Evolutionary conservation across 2,113 vertebrate genomes (phyloP).

Genomic region (Petrocephalus zakoni): DNA sequence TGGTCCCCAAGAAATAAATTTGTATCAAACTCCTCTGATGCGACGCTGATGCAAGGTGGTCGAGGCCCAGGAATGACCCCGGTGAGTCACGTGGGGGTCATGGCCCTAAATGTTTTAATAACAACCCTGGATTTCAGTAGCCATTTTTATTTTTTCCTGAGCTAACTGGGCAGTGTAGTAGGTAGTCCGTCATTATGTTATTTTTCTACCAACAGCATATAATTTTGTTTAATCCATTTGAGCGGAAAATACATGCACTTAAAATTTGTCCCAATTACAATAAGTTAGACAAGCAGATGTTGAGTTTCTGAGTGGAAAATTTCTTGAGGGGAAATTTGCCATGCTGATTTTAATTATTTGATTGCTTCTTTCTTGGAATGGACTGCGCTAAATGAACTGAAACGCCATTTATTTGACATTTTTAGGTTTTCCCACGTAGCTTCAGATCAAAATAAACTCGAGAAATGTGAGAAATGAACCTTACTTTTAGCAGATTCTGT

Average conservation of each 20-base stretch:
- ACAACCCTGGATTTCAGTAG: not conserved
- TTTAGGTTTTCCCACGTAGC: not conserved
- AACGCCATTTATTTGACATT: not conserved
- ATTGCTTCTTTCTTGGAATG: not conserved
- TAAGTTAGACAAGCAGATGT: not conserved
- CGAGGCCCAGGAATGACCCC: not conserved
- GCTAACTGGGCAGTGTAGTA: not conserved
- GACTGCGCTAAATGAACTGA: not conserved
- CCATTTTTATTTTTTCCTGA: not conserved
- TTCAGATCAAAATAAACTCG: not conserved
- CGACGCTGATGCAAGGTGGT: not conserved
- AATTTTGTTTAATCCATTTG: not conserved
- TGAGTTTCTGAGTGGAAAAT: not conserved
- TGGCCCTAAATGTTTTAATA: not conserved
- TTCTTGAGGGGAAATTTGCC: not conserved
- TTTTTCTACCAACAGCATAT: not conserved
- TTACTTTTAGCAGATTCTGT: not conserved
- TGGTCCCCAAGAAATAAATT: not conserved
- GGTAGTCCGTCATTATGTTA: not conserved
- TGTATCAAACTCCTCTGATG: not conserved
- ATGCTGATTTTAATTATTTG: not conserved
- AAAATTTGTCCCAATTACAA: not conserved
- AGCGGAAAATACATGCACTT: not conserved
- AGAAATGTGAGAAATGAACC: not conserved
- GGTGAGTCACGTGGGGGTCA: not conserved